A percentile compares a stretch with the other conserved stretches of the same genome.
These are phyloP conservation scores for Drosophila lutescens DNA, from an alignment of 2,888 invertebrate species.

Conservation along the genomic window DNA sequence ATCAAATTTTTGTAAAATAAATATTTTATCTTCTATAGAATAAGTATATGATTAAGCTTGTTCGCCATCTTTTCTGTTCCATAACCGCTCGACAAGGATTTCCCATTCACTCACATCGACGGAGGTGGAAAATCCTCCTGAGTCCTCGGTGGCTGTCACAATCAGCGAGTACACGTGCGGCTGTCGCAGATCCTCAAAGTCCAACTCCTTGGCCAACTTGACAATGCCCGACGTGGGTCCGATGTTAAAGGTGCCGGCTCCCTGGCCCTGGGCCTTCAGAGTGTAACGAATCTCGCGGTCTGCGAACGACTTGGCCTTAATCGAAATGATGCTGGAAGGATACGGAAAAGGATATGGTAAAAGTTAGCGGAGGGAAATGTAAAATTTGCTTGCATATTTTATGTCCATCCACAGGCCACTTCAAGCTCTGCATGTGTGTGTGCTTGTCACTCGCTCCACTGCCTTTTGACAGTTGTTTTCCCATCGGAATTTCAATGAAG, in stretches of 20 bases:
- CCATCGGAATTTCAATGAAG: slow-evolving; percentile 76
- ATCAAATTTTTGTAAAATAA: no score
- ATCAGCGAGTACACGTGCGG: slow-evolving; percentile 96
- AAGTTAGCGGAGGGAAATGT: slow-evolving; percentile 34
- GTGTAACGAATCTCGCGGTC: slow-evolving; percentile 98
- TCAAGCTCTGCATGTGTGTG: slow-evolving; percentile 13
- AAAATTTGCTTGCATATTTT: slow-evolving; percentile 62
- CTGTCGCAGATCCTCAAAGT: slow-evolving; percentile 97
- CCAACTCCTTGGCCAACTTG: slow-evolving; percentile 96
- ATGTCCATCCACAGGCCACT: slow-evolving; percentile 32
- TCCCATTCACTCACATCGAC: slow-evolving; percentile 89
- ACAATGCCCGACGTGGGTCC: slow-evolving; percentile 97
- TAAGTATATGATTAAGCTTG: not conserved
- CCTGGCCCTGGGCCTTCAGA: slow-evolving; percentile 96
- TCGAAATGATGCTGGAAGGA: slow-evolving; percentile 93
- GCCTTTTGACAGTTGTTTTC: slow-evolving; percentile 73
- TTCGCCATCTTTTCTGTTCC: not conserved
- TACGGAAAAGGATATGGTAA: slow-evolving; percentile 12
- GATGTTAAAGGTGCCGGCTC: slow-evolving; percentile 97
- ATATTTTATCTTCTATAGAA: no score
- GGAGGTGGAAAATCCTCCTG: slow-evolving; percentile 97
- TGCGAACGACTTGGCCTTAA: slow-evolving; percentile 98
- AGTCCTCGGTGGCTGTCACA: slow-evolving; percentile 98
- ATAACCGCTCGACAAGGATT: not conserved
- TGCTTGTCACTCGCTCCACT: slow-evolving; percentile 59